Evolutionary conservation across 2,888 invertebrate species (phyloP), one percentile per base, ranked within the genome.

Genomic region (Leucozona laternaria): DNA sequence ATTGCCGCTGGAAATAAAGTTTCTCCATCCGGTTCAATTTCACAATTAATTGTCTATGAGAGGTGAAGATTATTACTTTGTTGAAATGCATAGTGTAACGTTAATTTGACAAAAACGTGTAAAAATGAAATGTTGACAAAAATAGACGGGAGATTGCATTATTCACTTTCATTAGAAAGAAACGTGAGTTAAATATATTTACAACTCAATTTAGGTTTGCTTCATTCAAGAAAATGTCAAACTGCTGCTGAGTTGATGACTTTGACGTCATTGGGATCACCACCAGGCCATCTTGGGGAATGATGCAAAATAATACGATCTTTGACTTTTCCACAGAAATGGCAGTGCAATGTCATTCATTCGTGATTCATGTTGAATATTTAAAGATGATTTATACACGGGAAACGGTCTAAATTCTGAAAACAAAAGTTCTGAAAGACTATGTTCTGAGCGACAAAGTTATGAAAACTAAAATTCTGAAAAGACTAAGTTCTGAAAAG

Each of bases 131-230:
- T 45, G 76, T 72, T 85, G 76, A 78, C 75, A 76, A 76, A 80
- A 84, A 80, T 80, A 84, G 72, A 57, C 81, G 66, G 66, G 78
- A 82, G 62, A 82, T 58, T 71, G 75, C 78, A 62, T 75, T 60
- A 71, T 82, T 86, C 82, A 82, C 86, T 86, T 86, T 86, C 82
- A 72, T 77, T 78, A 58, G 78, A 82, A 75, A 71, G 71, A 79
- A 82, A 79, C 78, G 73, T 86, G 82, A 86, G 73, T 37, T 50
- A 75, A 81, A 82, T 86, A n/a, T n/a, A n/a, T n/a, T n/a, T n/a
- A n/a, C n/a, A 82, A 45, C 70, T 66, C 22, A 70, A 75, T 20
- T 17, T 48, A 43, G 40, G 34, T 43, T 86, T 71, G 64, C 34
- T 11, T 53, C 53, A 79, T 70, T 50, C 73, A 68, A 68, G 45